Conservation (phyloP, 2,113 vertebrate genomes). For the Sinocyclocheilus maitianheensis region DNA sequence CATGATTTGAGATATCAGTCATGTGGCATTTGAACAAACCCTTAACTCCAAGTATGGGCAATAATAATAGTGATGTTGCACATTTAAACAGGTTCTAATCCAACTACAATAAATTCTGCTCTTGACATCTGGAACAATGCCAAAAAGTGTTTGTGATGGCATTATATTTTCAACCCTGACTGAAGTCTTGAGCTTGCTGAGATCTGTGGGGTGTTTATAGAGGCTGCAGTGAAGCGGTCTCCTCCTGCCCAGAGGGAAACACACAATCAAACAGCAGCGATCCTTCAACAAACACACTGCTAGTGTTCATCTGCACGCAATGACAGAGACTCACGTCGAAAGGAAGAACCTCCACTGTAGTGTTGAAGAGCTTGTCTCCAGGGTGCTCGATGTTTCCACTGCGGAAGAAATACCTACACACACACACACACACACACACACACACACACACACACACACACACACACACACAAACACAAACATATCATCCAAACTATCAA, state of each 20-base stretch:
- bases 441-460: conserved; percentile 41
- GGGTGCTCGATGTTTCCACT: conserved; percentile 98
- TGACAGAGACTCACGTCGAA: conserved; percentile 87
- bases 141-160: neutral
- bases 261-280: neutral
- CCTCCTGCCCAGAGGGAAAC: neutral
- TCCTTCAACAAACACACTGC: conserved; percentile 7
- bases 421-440: conserved; percentile 47
- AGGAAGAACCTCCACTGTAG: conserved; percentile 92
- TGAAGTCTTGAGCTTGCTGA: neutral
- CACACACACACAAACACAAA: conserved; percentile 42
- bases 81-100: neutral
- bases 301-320: conserved; percentile 1
- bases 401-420: conserved; percentile 92
- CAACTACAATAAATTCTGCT: neutral
- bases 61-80: neutral
- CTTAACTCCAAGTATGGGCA: neutral
- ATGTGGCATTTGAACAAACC: neutral
- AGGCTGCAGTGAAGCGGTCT: neutral
- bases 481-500: neutral
- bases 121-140: neutral
- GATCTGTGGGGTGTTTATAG: neutral
- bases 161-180: neutral
- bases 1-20: neutral
- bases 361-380: conserved; percentile 97